These are phyloP conservation scores for Semotilus atromaculatus DNA, from an alignment of 2,797 vertebrate genomes.

Conservation along the genomic window DNA sequence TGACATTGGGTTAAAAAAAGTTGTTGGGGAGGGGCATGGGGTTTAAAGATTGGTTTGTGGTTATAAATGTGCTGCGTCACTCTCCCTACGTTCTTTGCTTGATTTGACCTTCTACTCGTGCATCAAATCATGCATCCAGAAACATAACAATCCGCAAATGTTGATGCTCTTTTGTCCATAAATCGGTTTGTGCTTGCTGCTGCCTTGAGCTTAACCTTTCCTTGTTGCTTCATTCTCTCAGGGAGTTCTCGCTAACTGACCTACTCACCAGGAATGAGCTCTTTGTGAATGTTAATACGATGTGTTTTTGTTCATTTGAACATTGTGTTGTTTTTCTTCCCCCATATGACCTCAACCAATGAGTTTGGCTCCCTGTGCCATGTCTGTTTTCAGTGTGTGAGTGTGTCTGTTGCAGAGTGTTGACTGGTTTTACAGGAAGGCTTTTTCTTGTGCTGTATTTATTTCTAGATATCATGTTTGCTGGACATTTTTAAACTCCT, in stretches of 20 bases:
- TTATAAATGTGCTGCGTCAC: not conserved
- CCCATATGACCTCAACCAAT: slow-evolving; percentile 68
- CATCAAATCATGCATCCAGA: slow-evolving; percentile 6
- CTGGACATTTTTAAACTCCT: not conserved
- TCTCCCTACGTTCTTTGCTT: slow-evolving; percentile 52
- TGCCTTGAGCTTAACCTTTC: slow-evolving; percentile 47
- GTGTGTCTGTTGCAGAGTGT: slow-evolving; percentile 20
- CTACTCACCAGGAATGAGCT: slow-evolving; percentile 57
- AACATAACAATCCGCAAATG: not conserved
- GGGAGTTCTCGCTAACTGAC: slow-evolving; percentile 33
- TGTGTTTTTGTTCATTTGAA: slow-evolving; percentile 67
- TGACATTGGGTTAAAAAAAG: not conserved
- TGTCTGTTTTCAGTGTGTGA: slow-evolving; percentile 55
- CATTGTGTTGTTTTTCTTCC: slow-evolving; percentile 69
- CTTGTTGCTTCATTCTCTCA: slow-evolving; percentile 18
- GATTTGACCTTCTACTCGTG: slow-evolving; percentile 13
- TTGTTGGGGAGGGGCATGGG: not conserved
- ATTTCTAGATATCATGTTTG: not conserved
- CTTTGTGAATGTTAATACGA: slow-evolving; percentile 68
- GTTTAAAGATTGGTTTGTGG: not conserved
- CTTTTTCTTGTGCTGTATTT: not conserved
- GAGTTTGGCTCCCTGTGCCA: slow-evolving; percentile 60
- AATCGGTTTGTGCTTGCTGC: not conserved
- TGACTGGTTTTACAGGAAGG: not conserved
- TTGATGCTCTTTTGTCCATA: not conserved